A percentile compares a stretch with the other conserved stretches of the same genome.
Conservation (phyloP, 2,797 vertebrate species). For the Sciurus vulgaris region DNA sequence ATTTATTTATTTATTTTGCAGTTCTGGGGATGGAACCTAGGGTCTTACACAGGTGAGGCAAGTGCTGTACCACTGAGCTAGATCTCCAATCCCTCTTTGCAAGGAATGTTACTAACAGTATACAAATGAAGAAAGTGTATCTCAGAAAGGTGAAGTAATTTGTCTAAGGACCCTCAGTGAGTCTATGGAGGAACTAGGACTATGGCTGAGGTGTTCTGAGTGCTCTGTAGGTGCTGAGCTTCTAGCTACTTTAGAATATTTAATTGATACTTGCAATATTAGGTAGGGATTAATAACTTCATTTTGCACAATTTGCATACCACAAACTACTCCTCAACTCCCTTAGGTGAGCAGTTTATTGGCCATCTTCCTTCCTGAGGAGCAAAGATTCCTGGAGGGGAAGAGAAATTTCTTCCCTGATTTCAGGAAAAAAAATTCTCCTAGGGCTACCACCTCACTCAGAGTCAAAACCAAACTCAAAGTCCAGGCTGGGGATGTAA, state of each 20-base stretch:
- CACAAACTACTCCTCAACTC: neutral
- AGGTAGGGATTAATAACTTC: constrained; percentile 11
- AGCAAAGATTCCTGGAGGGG: neutral
- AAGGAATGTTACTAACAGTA: neutral
- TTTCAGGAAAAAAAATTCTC: neutral
- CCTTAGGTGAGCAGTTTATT: neutral
- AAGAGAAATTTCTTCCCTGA: neutral
- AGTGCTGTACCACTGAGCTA: too few relatives aligned
- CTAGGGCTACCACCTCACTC: neutral
- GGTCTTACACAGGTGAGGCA: too few relatives aligned
- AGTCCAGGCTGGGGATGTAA: neutral
- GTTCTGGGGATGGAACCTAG: too few relatives aligned
- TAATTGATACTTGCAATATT: neutral
- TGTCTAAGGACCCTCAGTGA: neutral
- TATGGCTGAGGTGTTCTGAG: neutral
- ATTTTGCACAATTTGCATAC: constrained; percentile 34
- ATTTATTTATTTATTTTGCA: neutral
- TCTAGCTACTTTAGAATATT: constrained; percentile 6
- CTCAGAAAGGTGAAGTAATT: neutral
- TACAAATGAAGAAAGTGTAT: constrained; percentile 5
- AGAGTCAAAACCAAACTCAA: constrained; percentile 35
- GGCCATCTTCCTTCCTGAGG: neutral
- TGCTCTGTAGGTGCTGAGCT: neutral
- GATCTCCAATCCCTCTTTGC: too few relatives aligned
- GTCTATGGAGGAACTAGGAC: neutral